phyloP scores from a whole-genome alignment of 2,797 vertebrate genomes.

The Pipistrellus nathusii region DNA sequence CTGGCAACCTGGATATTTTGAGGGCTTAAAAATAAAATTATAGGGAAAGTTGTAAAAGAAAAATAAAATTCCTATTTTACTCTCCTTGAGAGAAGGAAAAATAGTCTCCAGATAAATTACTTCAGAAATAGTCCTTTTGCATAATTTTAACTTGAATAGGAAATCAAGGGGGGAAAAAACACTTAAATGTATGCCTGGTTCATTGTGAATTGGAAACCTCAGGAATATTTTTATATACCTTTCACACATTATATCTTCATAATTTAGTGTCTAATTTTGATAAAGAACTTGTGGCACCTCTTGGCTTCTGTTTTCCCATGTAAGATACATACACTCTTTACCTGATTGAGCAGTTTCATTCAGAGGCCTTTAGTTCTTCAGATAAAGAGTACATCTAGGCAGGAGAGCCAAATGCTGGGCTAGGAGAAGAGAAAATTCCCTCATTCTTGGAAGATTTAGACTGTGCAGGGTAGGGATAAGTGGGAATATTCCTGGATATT shows the following conservation, averaged over 20 bases:
- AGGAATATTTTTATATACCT: neutral
- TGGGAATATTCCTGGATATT: neutral
- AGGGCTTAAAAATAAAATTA: slow-evolving; percentile 3
- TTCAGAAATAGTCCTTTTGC: neutral
- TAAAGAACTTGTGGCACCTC: neutral
- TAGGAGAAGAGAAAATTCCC: neutral
- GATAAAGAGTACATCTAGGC: neutral
- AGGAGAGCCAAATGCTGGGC: neutral
- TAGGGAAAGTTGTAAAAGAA: neutral
- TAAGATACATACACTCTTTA: neutral
- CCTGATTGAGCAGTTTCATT: neutral
- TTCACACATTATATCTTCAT: neutral
- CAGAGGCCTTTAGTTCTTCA: neutral
- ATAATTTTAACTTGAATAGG: slow-evolving; percentile 1
- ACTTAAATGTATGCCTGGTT: neutral
- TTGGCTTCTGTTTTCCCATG: neutral
- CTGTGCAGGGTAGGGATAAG: neutral
- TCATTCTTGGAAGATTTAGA: neutral
- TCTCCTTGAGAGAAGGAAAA: slow-evolving; percentile 28
- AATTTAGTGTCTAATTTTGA: neutral
- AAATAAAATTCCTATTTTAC: neutral
- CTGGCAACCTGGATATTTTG: neutral
- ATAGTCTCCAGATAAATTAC: neutral
- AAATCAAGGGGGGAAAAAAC: neutral
- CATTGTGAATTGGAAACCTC: neutral